Percentiles rank a stretch among this genome's conserved stretches.
These are phyloP conservation scores for mouse (Mus musculus) DNA, from an alignment of 2,113 vertebrate species.

Conservation along the genomic window DNA sequence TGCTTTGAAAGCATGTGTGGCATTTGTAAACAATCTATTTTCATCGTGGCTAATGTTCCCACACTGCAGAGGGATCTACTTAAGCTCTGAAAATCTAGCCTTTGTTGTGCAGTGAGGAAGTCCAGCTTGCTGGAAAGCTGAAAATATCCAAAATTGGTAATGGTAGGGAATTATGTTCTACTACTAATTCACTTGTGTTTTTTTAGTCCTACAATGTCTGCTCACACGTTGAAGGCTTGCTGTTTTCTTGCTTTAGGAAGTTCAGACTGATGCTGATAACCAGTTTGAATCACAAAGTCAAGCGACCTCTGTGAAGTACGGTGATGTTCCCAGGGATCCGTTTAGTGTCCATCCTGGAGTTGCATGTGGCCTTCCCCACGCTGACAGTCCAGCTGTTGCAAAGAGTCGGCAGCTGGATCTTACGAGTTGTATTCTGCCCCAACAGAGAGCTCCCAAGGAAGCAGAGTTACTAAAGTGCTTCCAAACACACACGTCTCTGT, in stretches of 20 bases:
- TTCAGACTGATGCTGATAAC: constrained; percentile 63
- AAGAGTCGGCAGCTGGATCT: constrained; percentile 19
- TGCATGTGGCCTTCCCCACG: constrained; percentile 38
- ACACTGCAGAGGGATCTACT: constrained; percentile 38
- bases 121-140: constrained; percentile 37
- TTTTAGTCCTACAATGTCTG: neutral
- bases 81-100: constrained; percentile 39
- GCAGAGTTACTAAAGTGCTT: constrained; percentile 82
- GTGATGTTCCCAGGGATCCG: constrained; percentile 58
- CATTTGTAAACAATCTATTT: constrained; percentile 50
- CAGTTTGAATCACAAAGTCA: constrained; percentile 68
- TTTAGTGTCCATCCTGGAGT: constrained; percentile 25
- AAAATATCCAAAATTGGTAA: constrained; percentile 12
- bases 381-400: constrained; percentile 53
- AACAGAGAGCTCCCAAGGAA: constrained; percentile 77
- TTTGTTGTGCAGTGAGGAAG: constrained; percentile 27
- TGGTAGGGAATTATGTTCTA: constrained; percentile 49
- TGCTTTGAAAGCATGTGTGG: constrained; percentile 29
- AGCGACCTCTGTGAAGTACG: neutral
- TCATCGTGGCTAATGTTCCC: constrained; percentile 23
- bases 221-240: constrained; percentile 42
- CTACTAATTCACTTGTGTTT: constrained; percentile 36
- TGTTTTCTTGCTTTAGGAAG: constrained; percentile 74
- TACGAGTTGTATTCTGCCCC: constrained; percentile 68
- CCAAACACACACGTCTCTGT: constrained; percentile 84